Evolutionary conservation across 2,888 invertebrate species (phyloP).

Genomic region (Clistopyga incitator): DNA sequence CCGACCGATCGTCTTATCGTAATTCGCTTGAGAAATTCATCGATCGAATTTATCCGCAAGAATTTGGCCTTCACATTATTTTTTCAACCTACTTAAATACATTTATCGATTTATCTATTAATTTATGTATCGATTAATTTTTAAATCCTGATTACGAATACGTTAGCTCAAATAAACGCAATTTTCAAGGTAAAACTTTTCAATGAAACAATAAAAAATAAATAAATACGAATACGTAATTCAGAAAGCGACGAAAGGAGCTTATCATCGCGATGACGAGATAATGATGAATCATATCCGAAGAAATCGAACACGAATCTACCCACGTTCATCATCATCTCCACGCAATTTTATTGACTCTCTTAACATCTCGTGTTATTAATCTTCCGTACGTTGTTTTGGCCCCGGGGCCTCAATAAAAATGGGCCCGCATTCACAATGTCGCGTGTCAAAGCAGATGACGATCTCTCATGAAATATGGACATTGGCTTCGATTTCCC

Average conservation of each 20-base stretch:
- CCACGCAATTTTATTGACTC: not conserved
- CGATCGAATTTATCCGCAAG: not conserved
- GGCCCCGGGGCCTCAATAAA: not conserved
- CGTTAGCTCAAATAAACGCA: no score
- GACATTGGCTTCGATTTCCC: not conserved
- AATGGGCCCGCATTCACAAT: not conserved
- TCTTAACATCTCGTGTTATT: not conserved
- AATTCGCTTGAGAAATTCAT: slow-evolving; percentile 1
- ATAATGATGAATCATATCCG: not conserved
- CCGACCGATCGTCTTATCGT: not conserved
- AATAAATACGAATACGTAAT: no score
- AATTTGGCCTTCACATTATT: not conserved
- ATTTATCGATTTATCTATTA: no score
- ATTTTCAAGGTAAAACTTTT: no score
- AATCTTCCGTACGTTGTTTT: not conserved
- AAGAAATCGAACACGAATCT: not conserved
- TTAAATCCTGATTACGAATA: no score
- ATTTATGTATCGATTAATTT: no score
- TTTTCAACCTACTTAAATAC: not conserved
- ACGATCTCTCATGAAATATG: slow-evolving; percentile 12
- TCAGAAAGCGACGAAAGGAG: no score
- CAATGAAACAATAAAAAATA: not conserved
- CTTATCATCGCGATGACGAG: no score
- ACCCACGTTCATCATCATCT: not conserved
- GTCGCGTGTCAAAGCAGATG: not conserved